These are phyloP conservation scores for Sebastiscus albofasciatus DNA, from an alignment of 2,797 vertebrate genomes.

Conservation along the genomic window DNA sequence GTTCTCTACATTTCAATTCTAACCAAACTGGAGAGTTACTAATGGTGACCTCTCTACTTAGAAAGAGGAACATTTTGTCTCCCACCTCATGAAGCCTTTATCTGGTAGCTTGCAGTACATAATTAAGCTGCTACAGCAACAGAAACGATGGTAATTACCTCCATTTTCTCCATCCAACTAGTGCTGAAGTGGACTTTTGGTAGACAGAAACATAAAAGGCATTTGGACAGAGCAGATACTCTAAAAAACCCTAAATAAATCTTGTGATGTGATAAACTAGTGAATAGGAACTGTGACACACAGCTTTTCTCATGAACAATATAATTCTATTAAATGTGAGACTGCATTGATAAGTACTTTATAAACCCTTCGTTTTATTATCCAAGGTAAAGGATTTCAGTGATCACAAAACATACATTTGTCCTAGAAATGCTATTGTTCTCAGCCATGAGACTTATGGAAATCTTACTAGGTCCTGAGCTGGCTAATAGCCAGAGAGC, in stretches of 20 bases:
- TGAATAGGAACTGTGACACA: not conserved
- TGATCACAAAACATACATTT: not conserved
- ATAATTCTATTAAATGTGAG: not conserved
- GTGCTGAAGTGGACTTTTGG: slow-evolving; percentile 33
- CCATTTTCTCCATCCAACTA: slow-evolving; percentile 36
- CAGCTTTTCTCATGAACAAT: not conserved
- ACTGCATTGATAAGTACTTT: not conserved
- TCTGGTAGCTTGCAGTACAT: slow-evolving; percentile 52
- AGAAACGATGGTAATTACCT: slow-evolving; percentile 63
- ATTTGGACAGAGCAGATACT: slow-evolving; percentile 23
- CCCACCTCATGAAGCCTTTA: slow-evolving; percentile 47
- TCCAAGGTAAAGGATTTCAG: not conserved
- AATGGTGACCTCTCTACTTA: slow-evolving; percentile 7
- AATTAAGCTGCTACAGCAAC: slow-evolving; percentile 65
- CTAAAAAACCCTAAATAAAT: slow-evolving; percentile 2
- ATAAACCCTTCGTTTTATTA: not conserved
- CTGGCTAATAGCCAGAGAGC: slow-evolving; percentile 10
- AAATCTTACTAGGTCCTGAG: slow-evolving; percentile 2
- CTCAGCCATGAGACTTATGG: not conserved
- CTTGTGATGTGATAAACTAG: not conserved
- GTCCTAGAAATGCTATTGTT: not conserved
- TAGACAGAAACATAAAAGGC: slow-evolving; percentile 28
- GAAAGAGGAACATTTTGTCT: slow-evolving; percentile 45
- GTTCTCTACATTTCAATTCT: slow-evolving; percentile 7
- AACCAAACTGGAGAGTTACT: slow-evolving; percentile 19